Evolutionary conservation across 2,113 vertebrate species (phyloP), one percentile per base, ranked within the genome.

Genomic region (Trogon melanurus): DNA sequence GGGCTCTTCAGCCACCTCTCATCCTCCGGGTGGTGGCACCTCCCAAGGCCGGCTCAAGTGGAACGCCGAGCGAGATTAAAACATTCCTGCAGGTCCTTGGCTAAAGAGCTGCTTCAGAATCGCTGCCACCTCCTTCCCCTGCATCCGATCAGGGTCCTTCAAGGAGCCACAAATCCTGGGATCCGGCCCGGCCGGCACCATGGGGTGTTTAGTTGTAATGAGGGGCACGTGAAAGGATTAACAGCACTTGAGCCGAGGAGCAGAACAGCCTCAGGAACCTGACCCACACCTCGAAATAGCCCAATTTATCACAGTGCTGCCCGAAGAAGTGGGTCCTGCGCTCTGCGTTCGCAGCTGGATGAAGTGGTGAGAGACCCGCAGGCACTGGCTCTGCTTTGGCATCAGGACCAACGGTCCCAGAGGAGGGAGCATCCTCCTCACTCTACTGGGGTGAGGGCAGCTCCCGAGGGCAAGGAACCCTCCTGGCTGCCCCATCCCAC

Each of bases 1-100:
- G 2, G 69, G 83, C 89, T 86, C 95, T 95, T 95, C 90, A 91
- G 90, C 60, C 90, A 93, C 95, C 94, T 94, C 72, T 91, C 47
- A 90, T 75, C 23, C 36, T 67, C 0, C 1, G n/a, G 36, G 82
- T 0, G 2, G 89, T 15, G 48, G 82, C 82, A 94, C 47, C 75
- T 92, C 79, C 78, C 0, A 10, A 85, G 81, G 14, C 44, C 0
- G 0, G 25, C 90, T 94, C 64, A 93, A 96, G 93, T 80, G 53
- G 79, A 86, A 48, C 0, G 0, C 64, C 1, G 32, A 92, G 83
- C 0, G 2, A 96, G 95, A 93, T 89, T 74, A 89, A 91, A 93
- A 93, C 85, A 86, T 92, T 96, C 94, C 71, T 85, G 62, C 74
- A 47, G 87, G 85, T 79, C 91, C 89, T 95, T 87, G 61, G 83